phyloP scores from a whole-genome alignment of 2,888 invertebrate genomes.

The Gastracanthus pulcherrimus region DNA sequence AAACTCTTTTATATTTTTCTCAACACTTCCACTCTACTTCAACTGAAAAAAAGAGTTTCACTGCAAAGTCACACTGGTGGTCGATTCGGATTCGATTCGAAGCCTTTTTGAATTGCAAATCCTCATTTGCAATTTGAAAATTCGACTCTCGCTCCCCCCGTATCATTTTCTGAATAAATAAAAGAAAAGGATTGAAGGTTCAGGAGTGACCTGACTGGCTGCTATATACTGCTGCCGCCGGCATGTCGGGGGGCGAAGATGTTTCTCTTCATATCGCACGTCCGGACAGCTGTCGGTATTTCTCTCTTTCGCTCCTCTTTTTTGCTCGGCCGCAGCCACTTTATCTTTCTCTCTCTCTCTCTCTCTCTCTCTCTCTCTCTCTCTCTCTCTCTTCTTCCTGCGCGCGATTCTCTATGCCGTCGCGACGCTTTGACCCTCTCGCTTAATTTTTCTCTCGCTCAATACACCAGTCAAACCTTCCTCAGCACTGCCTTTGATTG shows the following conservation, averaged over 20 bases:
- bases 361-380: not conserved
- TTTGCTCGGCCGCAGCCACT: not conserved
- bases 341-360: not conserved
- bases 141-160: no score
- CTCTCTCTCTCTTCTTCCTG: not conserved
- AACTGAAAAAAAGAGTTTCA: no score
- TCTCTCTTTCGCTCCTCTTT: not conserved
- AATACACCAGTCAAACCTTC: not conserved
- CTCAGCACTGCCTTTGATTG: not conserved
- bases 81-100: no score
- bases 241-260: not conserved
- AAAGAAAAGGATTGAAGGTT: not conserved
- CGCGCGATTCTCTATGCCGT: not conserved
- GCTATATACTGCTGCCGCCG: not conserved
- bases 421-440: not conserved
- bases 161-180: not conserved
- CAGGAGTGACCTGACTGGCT: no score
- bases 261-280: slow-evolving; percentile 1
- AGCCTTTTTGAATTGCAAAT: no score
- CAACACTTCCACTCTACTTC: no score
- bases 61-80: no score
- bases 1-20: no score
- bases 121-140: no score
- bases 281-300: not conserved
- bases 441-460: not conserved